Evolutionary conservation across 2,888 invertebrate species (phyloP).

Genomic region (Platycheirus rosarum): DNA sequence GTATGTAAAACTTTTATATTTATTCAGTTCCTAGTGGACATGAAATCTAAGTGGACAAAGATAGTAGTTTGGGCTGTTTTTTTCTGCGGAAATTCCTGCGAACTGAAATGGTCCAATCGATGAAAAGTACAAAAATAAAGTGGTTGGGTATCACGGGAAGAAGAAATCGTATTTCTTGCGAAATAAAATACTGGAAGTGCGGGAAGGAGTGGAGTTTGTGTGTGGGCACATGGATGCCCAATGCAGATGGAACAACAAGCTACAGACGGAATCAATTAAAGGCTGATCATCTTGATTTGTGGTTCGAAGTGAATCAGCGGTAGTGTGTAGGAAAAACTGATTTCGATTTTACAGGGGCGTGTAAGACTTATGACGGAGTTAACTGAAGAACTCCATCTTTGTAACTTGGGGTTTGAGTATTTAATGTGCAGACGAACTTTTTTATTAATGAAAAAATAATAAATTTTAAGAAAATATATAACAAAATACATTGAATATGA

Average conservation of each 20-base stretch:
- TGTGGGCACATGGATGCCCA: slow-evolving; percentile 7
- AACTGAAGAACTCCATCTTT: not conserved
- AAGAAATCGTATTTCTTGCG: slow-evolving; percentile 3
- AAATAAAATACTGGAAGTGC: slow-evolving; percentile 13
- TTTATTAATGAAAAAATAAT: too few relatives aligned
- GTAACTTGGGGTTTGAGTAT: slow-evolving; percentile 14
- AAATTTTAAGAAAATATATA: too few relatives aligned
- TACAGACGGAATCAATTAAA: slow-evolving; percentile 3
- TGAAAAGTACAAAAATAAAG: not conserved
- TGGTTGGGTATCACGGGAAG: too few relatives aligned
- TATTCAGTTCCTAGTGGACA: slow-evolving; percentile 23
- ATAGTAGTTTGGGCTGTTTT: slow-evolving; percentile 50
- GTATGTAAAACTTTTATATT: slow-evolving; percentile 6
- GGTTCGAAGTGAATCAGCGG: slow-evolving; percentile 19
- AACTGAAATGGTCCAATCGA: slow-evolving; percentile 37
- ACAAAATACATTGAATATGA: too few relatives aligned
- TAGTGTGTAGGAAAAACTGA: slow-evolving; percentile 8
- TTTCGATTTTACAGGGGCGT: slow-evolving; percentile 4
- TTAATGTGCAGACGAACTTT: not conserved
- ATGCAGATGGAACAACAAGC: not conserved
- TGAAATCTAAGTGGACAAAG: slow-evolving; percentile 48
- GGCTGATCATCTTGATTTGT: slow-evolving; percentile 40
- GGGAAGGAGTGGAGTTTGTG: not conserved
- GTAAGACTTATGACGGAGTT: slow-evolving; percentile 1
- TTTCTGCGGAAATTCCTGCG: slow-evolving; percentile 47